phyloP scores from a whole-genome alignment of 2,888 invertebrate genomes.

The Bombyx huttoni region DNA sequence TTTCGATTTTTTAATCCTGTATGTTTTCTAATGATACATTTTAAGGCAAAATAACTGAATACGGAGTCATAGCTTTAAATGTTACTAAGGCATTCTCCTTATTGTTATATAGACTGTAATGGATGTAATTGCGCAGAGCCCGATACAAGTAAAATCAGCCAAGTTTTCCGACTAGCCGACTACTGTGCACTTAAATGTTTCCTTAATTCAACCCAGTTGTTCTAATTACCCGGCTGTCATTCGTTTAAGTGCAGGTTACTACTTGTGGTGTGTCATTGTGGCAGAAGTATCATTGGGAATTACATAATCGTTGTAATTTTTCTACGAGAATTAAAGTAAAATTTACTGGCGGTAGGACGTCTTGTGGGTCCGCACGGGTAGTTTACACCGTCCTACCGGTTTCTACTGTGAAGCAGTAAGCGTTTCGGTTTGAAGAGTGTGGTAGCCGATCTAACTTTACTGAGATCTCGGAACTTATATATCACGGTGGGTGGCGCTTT shows the following conservation, averaged over 20 bases:
- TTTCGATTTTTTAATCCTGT: too few species aligned
- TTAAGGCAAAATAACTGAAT: background rate
- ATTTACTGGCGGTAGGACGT: too few species aligned
- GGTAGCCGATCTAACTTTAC: too few species aligned
- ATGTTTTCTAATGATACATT: too few species aligned
- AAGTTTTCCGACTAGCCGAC: constrained; percentile 20
- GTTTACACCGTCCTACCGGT: too few species aligned
- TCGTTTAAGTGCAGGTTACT: constrained; percentile 21
- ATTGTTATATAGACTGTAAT: background rate
- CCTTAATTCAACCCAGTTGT: constrained; percentile 28
- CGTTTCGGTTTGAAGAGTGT: too few species aligned
- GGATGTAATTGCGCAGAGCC: background rate
- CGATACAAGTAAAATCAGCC: constrained; percentile 6
- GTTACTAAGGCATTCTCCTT: background rate
- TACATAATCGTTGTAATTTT: background rate
- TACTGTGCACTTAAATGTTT: constrained; percentile 18
- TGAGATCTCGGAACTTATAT: too few species aligned
- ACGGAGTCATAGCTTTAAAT: background rate
- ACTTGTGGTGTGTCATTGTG: constrained; percentile 15
- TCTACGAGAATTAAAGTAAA: background rate
- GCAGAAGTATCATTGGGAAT: constrained; percentile 1
- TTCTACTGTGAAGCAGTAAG: too few species aligned
- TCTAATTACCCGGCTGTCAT: constrained; percentile 31
- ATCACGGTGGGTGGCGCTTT: too few species aligned
- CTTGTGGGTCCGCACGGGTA: too few species aligned